Percentiles rank a stretch among this genome's conserved stretches.
Conservation (phyloP, 2,113 vertebrate species). For the Herpetotheres cachinnans region DNA sequence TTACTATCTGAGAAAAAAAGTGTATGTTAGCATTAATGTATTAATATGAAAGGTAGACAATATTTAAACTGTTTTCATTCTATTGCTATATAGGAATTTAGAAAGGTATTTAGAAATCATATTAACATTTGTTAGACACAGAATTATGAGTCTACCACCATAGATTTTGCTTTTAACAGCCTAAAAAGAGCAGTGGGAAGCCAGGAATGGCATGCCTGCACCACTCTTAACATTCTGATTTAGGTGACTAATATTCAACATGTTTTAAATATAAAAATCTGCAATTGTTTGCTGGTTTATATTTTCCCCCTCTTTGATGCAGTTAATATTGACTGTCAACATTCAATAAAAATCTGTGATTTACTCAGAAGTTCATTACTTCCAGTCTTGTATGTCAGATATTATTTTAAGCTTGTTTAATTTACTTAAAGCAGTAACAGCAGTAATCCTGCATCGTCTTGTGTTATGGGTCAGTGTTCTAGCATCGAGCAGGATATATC, state of each 20-base stretch:
- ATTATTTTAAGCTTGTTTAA: slow-evolving; percentile 26
- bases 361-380: slow-evolving; percentile 42
- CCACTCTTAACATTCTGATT: neutral
- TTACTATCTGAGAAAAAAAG: slow-evolving; percentile 37
- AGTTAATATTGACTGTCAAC: neutral
- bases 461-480: slow-evolving; percentile 1
- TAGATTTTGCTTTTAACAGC: neutral
- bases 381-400: neutral
- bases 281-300: neutral
- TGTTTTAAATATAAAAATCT: neutral
- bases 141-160: neutral
- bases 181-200: neutral
- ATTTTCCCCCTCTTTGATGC: neutral
- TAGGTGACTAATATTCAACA: neutral
- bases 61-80: neutral
- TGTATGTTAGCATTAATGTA: neutral
- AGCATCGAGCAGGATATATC: neutral
- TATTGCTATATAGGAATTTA: neutral
- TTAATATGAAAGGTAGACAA: neutral
- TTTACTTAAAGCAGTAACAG: slow-evolving; percentile 25
- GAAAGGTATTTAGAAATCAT: neutral
- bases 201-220: neutral
- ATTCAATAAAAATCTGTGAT: neutral
- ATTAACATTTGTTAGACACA: neutral
- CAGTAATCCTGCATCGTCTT: neutral